phyloP scores from a whole-genome alignment of 92 coral and sea anemone species.

The Phenganax subtilis region DNA sequence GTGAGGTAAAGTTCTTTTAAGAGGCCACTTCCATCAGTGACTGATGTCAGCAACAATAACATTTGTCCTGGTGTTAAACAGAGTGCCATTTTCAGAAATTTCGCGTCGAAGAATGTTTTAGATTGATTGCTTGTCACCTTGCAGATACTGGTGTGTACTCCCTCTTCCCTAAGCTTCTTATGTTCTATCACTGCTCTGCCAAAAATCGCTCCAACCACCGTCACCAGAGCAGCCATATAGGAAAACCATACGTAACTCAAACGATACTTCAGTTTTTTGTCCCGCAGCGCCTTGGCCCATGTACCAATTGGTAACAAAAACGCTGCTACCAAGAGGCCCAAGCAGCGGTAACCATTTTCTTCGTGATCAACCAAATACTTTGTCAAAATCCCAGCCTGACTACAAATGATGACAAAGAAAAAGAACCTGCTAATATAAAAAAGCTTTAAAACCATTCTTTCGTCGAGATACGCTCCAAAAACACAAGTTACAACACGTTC shows the following conservation, averaged over 20 bases:
- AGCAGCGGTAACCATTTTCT: not conserved
- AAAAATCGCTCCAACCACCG: not conserved
- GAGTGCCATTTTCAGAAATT: not conserved
- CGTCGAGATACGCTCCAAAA: not conserved
- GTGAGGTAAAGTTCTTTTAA: not conserved
- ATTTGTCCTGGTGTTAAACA: conserved; percentile 12
- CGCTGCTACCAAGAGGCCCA: not conserved
- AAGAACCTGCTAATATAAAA: not conserved
- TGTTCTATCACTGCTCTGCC: not conserved
- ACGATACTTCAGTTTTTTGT: not conserved
- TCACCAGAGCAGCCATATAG: not conserved
- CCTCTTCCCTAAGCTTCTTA: conserved; percentile 1
- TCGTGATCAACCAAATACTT: conserved; percentile 9
- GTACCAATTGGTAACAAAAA: not conserved
- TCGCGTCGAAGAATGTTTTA: conserved; percentile 3
- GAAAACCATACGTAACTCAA: not conserved
- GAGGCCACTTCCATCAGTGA: not conserved
- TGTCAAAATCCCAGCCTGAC: not conserved
- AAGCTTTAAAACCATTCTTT: not conserved
- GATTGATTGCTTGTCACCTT: not conserved
- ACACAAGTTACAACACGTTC: not conserved
- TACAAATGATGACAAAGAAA: not conserved
- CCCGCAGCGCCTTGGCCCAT: not conserved
- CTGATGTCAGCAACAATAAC: conserved; percentile 3
- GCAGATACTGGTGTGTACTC: not conserved